These are phyloP conservation scores for Tokudaia tokunoshimensis DNA, from an alignment of 2,797 vertebrate species.

Conservation along the genomic window DNA sequence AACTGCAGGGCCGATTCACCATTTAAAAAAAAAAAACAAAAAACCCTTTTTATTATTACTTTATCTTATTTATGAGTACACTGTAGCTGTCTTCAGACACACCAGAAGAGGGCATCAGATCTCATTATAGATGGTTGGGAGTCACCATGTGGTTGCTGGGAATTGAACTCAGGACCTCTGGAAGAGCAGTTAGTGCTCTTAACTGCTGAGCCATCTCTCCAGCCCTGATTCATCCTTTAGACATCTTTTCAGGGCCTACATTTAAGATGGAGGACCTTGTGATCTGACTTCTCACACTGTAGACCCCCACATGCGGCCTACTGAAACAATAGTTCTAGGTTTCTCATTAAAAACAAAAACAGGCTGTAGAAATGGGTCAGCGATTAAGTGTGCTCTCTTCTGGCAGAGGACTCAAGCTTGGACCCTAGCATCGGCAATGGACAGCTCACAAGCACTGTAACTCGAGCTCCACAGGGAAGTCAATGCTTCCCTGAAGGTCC, in stretches of 20 bases:
- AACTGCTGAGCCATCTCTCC: no score
- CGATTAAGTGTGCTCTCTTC: neutral
- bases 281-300: neutral
- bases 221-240: neutral
- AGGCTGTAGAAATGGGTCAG: no score
- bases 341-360: neutral
- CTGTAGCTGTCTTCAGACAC: neutral
- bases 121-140: neutral
- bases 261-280: neutral
- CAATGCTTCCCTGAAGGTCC: neutral
- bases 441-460: neutral
- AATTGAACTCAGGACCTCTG: neutral
- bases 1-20: neutral
- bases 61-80: no score
- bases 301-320: neutral
- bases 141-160: neutral
- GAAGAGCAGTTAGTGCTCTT: neutral
- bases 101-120: neutral
- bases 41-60: no score
- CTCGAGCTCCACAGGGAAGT: neutral
- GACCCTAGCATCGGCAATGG: neutral
- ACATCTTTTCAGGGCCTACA: neutral
- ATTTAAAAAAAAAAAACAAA: no score
- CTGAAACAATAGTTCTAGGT: neutral
- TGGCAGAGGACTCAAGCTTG: neutral